Evolutionary conservation across 2,888 invertebrate species (phyloP).

Genomic region (Mystacides longicornis): DNA sequence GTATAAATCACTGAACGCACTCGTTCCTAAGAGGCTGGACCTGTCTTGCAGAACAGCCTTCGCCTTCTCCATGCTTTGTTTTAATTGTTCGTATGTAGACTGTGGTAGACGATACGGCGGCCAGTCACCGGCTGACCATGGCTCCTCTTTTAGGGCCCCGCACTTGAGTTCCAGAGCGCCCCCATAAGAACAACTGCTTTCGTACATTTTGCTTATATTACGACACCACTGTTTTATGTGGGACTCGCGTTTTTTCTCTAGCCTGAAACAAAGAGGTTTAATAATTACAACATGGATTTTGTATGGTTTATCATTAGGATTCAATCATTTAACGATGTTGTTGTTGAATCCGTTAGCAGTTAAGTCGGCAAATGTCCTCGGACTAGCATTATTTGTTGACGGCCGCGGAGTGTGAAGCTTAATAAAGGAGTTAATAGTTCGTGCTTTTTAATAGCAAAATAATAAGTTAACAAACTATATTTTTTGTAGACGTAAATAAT

Average conservation of each 20-base stretch:
- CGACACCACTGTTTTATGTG: conserved; percentile 4
- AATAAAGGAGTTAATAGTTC: no score
- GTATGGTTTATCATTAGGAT: neutral
- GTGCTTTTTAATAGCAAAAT: no score
- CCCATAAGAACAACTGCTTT: conserved; percentile 89
- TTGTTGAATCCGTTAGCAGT: neutral
- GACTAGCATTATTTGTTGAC: no score
- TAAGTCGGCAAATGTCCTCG: no score
- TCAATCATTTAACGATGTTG: neutral
- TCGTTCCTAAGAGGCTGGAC: conserved; percentile 62
- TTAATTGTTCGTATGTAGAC: conserved; percentile 82
- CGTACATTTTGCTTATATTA: conserved; percentile 65
- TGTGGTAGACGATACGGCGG: conserved; percentile 75
- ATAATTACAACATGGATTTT: neutral
- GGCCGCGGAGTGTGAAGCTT: no score
- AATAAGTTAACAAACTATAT: no score
- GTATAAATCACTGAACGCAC: conserved; percentile 64
- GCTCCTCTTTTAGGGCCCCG: conserved; percentile 51
- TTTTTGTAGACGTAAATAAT: no score
- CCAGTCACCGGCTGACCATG: conserved; percentile 62
- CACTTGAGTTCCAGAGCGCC: conserved; percentile 73
- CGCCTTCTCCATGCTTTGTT: conserved; percentile 85
- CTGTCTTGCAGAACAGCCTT: conserved; percentile 77
- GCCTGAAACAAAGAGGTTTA: neutral
- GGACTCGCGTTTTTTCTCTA: conserved; percentile 10